These are phyloP conservation scores for Pachyramphus minor DNA, from an alignment of 2,113 vertebrate species.

Conservation along the genomic window DNA sequence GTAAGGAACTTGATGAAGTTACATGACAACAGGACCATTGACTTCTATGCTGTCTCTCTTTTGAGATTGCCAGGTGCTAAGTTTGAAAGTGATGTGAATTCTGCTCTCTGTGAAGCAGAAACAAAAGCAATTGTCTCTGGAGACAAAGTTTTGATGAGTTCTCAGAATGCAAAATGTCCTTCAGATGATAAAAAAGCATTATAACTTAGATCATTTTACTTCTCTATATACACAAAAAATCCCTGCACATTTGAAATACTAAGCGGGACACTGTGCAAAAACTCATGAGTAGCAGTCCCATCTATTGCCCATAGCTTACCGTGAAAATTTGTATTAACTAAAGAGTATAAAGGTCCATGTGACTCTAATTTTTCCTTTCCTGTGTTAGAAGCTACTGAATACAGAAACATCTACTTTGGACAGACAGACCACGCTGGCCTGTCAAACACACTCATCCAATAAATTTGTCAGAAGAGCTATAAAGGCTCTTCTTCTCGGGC, in stretches of 20 bases:
- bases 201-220: background rate
- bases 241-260: background rate
- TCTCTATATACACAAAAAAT: accelerated
- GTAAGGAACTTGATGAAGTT: background rate
- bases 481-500: background rate
- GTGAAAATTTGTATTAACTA: background rate
- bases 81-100: background rate
- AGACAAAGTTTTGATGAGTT: background rate
- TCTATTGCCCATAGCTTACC: background rate
- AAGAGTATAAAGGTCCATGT: background rate
- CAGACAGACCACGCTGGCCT: background rate
- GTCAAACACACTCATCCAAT: background rate
- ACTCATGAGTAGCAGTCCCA: background rate
- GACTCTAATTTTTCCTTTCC: background rate
- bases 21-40: background rate
- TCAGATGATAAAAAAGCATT: accelerated
- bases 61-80: background rate
- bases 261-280: background rate
- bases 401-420: background rate
- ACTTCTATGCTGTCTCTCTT: background rate
- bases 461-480: background rate
- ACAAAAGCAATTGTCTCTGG: background rate
- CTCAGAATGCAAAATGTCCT: background rate
- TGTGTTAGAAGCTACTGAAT: background rate
- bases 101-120: background rate